Evolutionary conservation across 2,113 vertebrate species (phyloP).

Genomic region (Australoheros scitulus): DNA sequence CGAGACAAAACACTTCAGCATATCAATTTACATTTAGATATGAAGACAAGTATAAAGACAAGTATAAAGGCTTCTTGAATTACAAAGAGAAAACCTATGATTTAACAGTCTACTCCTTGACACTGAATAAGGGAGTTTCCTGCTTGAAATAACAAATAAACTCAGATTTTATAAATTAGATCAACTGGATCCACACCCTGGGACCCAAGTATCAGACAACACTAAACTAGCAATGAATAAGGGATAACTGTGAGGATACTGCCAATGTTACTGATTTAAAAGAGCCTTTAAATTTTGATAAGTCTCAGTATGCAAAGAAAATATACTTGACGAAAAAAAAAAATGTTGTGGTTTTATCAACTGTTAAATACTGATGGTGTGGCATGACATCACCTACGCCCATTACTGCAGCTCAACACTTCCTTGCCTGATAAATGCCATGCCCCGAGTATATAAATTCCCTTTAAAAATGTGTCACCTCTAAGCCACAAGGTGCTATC

Average conservation of each 20-base stretch:
- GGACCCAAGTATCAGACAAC: background rate
- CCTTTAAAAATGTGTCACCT: conserved; percentile 1
- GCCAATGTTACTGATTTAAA: conserved; percentile 42
- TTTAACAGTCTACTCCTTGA: conserved; percentile 38
- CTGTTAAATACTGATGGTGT: conserved; percentile 3
- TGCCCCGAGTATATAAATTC: background rate
- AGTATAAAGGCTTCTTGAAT: background rate
- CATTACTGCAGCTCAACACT: background rate
- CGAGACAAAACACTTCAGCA: background rate
- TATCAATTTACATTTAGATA: conserved; percentile 36
- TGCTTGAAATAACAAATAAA: conserved; percentile 19
- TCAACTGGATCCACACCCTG: background rate
- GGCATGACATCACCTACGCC: background rate
- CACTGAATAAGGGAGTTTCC: background rate
- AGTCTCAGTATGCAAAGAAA: conserved; percentile 28
- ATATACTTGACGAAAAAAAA: background rate
- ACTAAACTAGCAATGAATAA: conserved; percentile 38
- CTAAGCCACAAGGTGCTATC: background rate
- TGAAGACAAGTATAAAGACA: background rate
- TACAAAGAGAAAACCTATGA: conserved; percentile 21
- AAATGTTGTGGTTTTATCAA: background rate
- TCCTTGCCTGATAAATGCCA: background rate
- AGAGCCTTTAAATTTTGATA: conserved; percentile 18
- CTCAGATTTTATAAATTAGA: conserved; percentile 35
- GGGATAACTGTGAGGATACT: conserved; percentile 7